These are phyloP conservation scores for Cyphomyrmex costatus DNA, from an alignment of 1,140 invertebrate species.

Conservation along the genomic window DNA sequence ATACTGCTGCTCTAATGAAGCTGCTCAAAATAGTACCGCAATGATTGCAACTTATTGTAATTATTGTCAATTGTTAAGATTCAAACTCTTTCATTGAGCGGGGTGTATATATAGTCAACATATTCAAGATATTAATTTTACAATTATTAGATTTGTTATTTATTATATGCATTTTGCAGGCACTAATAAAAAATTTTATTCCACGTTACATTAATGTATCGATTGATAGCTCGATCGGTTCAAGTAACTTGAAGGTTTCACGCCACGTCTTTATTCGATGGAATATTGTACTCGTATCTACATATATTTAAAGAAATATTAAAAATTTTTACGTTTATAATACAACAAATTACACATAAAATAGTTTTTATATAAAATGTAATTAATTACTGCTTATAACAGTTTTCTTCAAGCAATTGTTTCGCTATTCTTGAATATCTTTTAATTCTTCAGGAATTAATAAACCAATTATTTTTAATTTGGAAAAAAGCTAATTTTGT, in stretches of 20 bases:
- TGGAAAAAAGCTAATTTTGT: neutral
- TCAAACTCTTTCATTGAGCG: neutral
- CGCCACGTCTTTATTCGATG: neutral
- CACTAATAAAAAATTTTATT: neutral
- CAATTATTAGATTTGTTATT: constrained; percentile 22
- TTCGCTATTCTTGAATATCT: too few relatives aligned
- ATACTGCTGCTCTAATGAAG: constrained; percentile 3
- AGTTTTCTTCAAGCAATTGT: neutral
- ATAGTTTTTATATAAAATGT: neutral
- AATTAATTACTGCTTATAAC: neutral
- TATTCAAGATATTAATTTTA: constrained; percentile 12
- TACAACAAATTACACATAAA: neutral
- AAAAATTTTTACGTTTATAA: neutral
- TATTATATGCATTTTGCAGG: neutral
- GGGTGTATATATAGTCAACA: too few relatives aligned
- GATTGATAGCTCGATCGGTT: neutral
- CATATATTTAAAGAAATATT: neutral
- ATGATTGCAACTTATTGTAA: constrained; percentile 21
- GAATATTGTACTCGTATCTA: neutral
- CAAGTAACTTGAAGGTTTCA: neutral
- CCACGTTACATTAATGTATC: neutral
- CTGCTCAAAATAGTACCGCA: constrained; percentile 32
- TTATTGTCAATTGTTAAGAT: constrained; percentile 19
- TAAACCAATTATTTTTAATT: neutral
- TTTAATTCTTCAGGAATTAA: neutral